Conservation (phyloP, 2,797 vertebrate genomes). For the Megaceryle alcyon region DNA sequence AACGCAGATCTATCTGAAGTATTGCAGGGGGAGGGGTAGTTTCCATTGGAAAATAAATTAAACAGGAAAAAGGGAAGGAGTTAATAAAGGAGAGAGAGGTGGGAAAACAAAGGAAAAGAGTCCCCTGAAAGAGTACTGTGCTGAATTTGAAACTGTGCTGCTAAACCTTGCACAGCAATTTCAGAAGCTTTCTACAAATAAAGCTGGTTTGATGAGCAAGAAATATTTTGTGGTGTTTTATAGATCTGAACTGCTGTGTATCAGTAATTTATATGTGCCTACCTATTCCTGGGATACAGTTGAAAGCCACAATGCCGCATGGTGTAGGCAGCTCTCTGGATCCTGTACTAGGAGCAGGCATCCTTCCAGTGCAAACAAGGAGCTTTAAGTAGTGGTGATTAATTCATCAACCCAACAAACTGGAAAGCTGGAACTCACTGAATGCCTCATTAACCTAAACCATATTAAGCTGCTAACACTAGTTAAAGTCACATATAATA, state of each 20-base stretch:
- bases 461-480: constrained; percentile 47
- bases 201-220: neutral
- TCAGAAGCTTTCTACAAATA: neutral
- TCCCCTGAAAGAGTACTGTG: neutral
- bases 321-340: neutral
- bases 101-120: neutral
- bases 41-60: neutral
- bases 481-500: constrained; percentile 27
- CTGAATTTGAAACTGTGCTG: neutral
- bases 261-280: neutral
- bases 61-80: neutral
- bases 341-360: neutral
- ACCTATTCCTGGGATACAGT: neutral
- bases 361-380: neutral
- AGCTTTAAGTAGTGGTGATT: constrained; percentile 12
- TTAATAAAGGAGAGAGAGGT: neutral
- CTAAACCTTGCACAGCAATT: neutral
- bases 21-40: neutral
- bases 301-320: neutral
- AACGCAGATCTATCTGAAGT: neutral
- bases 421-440: constrained; percentile 44
- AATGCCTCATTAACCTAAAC: constrained; percentile 56
- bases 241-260: neutral
- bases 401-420: constrained; percentile 32
- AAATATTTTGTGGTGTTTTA: neutral